Percentiles rank a stretch among this genome's conserved stretches.
These are phyloP conservation scores for Cosmia pyralina DNA, from an alignment of 2,888 invertebrate genomes.

Conservation along the genomic window DNA sequence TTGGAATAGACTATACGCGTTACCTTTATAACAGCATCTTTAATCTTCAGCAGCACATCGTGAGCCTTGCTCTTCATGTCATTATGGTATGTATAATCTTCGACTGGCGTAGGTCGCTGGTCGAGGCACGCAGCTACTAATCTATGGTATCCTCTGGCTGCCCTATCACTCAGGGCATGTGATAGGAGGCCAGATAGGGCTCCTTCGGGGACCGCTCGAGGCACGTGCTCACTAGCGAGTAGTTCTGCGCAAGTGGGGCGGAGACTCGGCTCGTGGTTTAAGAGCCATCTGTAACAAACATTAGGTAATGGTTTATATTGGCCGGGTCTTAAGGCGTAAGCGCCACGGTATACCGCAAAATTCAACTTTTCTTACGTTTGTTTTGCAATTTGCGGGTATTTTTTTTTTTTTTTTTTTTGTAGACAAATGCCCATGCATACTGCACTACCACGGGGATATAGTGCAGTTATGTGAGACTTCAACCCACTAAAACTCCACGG, in stretches of 20 bases:
- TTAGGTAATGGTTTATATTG: not conserved
- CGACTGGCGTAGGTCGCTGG: slow-evolving; percentile 91
- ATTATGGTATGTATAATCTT: slow-evolving; percentile 95
- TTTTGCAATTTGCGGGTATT: too few species aligned
- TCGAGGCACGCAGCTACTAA: slow-evolving; percentile 81
- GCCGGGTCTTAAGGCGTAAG: too few species aligned
- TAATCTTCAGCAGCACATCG: slow-evolving; percentile 70
- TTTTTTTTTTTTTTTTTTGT: too few species aligned
- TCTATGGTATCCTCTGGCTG: slow-evolving; percentile 76
- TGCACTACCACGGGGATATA: too few species aligned
- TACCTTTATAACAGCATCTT: slow-evolving; percentile 78
- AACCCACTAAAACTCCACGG: too few species aligned
- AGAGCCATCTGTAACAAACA: slow-evolving; percentile 89
- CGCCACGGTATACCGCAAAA: too few species aligned
- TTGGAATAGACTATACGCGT: not conserved
- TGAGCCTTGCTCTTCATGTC: slow-evolving; percentile 72
- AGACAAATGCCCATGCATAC: too few species aligned
- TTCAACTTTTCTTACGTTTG: too few species aligned
- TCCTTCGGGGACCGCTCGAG: slow-evolving; percentile 96
- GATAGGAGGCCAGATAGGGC: slow-evolving; percentile 95
- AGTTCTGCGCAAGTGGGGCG: slow-evolving; percentile 97
- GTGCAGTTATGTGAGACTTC: too few species aligned
- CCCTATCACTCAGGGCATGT: slow-evolving; percentile 95
- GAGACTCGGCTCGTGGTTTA: slow-evolving; percentile 95
- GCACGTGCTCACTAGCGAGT: slow-evolving; percentile 94